Conservation (phyloP, 2,113 vertebrate species). For the Poecilia latipinna region DNA sequence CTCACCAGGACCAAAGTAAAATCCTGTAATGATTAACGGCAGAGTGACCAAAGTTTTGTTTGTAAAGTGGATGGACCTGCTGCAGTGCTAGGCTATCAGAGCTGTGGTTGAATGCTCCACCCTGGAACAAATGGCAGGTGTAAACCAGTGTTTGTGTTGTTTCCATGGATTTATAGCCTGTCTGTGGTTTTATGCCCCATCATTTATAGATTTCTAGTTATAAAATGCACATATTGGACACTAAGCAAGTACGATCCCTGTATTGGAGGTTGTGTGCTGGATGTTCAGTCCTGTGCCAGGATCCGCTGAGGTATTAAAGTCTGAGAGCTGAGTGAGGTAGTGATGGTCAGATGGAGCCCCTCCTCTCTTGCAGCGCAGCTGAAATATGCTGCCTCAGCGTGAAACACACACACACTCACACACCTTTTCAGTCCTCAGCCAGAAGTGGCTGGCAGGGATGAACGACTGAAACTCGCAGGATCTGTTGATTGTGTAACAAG, state of each 20-base stretch:
- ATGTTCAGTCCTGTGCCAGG: not conserved
- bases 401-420: conserved; percentile 37
- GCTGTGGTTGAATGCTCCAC: conserved; percentile 1
- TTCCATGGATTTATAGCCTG: conserved; percentile 47
- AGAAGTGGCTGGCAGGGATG: not conserved
- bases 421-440: conserved; percentile 9
- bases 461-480: not conserved
- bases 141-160: conserved; percentile 52
- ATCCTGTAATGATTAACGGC: too few species aligned
- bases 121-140: conserved; percentile 3
- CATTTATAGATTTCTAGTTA: conserved; percentile 24
- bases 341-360: conserved; percentile 50
- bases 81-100: not conserved
- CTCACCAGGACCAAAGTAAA: too few species aligned
- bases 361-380: conserved; percentile 42
- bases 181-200: conserved; percentile 10
- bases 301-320: conserved; percentile 39
- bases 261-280: not conserved
- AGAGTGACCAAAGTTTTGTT: not conserved
- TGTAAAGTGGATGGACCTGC: not conserved
- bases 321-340: conserved; percentile 57
- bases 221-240: conserved; percentile 25
- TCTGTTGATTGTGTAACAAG: conserved; percentile 5
- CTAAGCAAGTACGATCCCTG: not conserved
- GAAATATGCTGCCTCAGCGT: conserved; percentile 69